phyloP scores from a whole-genome alignment of 2,113 vertebrate species.

The Verasper variegatus region DNA sequence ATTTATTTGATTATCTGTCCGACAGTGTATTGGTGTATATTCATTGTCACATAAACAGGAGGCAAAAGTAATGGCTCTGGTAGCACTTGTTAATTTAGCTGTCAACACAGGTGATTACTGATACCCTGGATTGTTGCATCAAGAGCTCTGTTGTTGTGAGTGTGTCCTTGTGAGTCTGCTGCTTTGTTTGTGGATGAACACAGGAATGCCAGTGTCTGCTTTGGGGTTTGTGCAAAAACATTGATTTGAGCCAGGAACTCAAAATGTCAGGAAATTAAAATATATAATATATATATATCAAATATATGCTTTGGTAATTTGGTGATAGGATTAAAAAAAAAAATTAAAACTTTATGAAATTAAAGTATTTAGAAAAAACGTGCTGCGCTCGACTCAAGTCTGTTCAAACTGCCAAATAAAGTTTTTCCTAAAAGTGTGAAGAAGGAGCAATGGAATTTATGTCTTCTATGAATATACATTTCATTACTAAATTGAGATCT shows the following conservation, averaged over 20 bases:
- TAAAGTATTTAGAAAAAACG: background rate
- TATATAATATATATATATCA: too few species aligned
- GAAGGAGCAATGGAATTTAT: conserved; percentile 53
- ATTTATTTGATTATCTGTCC: conserved; percentile 48
- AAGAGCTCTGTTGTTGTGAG: conserved; percentile 34
- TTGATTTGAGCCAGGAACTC: conserved; percentile 5
- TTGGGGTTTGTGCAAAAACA: conserved; percentile 34
- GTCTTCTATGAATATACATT: conserved; percentile 75
- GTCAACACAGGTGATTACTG: conserved; percentile 57
- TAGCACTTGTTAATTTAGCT: conserved; percentile 71
- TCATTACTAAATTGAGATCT: conserved; percentile 76
- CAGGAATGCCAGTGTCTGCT: conserved; percentile 19
- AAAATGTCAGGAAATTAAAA: conserved; percentile 17
- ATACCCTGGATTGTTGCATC: conserved; percentile 52
- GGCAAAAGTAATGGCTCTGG: conserved; percentile 48
- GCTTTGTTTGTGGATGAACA: conserved; percentile 6
- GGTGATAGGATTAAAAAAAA: background rate
- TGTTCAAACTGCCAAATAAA: conserved; percentile 17
- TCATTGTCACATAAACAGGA: conserved; percentile 37
- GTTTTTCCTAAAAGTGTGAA: conserved; percentile 38
- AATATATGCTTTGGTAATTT: background rate
- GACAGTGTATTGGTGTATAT: conserved; percentile 23
- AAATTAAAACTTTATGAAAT: background rate
- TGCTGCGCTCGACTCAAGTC: conserved; percentile 7
- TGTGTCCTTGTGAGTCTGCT: conserved; percentile 27